Evolutionary conservation across 1,140 invertebrate species (phyloP).

Genomic region (Diplogasteroides magnus): DNA sequence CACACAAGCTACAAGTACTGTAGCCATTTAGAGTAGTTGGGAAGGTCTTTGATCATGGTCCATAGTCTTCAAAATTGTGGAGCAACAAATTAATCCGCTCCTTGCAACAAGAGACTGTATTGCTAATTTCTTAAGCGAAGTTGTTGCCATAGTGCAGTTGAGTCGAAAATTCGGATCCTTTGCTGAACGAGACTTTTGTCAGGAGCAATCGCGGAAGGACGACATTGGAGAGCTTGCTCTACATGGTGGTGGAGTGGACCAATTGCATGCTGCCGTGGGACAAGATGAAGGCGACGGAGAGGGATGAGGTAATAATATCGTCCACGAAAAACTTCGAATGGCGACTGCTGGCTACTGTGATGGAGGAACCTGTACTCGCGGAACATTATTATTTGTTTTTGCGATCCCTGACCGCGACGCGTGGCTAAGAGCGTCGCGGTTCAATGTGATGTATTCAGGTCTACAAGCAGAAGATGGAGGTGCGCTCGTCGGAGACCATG

Average conservation of each 20-base stretch:
- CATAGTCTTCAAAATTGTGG: too few relatives aligned
- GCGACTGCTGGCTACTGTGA: too few relatives aligned
- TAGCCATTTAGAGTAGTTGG: too few relatives aligned
- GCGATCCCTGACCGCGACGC: too few relatives aligned
- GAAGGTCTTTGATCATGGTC: too few relatives aligned
- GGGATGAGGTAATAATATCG: conserved; percentile 9
- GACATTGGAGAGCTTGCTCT: conserved; percentile 40
- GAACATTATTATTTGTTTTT: too few relatives aligned
- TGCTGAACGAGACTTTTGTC: background rate
- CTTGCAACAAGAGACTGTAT: too few relatives aligned
- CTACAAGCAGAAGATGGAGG: background rate
- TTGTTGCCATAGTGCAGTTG: conserved; percentile 8
- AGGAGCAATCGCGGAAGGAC: conserved; percentile 37
- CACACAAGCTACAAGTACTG: too few relatives aligned
- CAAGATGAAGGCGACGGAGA: conserved; percentile 1
- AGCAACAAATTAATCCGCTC: too few relatives aligned
- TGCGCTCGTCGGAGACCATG: background rate
- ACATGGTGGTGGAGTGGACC: conserved; percentile 21
- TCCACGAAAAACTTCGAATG: too few relatives aligned
- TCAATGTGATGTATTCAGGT: background rate
- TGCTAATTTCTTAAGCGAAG: too few relatives aligned
- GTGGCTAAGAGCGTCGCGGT: conserved; percentile 5
- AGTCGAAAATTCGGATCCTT: too few relatives aligned
- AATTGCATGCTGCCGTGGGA: conserved; percentile 9
- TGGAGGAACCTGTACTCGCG: background rate